Evolutionary conservation across 2,113 vertebrate species (phyloP), one percentile per base, ranked within the genome.

Genomic region (Canis aureus): DNA sequence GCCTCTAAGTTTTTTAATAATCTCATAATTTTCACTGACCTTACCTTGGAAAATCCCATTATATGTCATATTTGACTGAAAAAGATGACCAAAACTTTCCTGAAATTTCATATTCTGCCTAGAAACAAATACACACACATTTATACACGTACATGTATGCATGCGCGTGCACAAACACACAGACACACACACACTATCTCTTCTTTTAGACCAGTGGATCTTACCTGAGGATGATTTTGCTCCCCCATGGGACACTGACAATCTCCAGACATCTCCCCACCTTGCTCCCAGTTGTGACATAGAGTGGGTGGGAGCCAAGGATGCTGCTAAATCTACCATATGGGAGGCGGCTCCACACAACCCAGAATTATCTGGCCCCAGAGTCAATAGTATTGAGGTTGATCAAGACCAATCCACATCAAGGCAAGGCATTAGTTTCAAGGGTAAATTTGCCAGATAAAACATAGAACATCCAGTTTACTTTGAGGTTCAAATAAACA

Each of bases 21-120:
- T 76, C 17, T 32, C 22, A 35, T 67, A 74, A 78, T 6, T 92
- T 86, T 64, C 22, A 69, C 12, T 69, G 32, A 43, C 11, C 2
- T 81, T 86, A 81, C 25, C 38, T 89, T 82, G 94, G 19, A 69
- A 95, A 92, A 43, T 71, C 51, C 19, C 10, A 9, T 43, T 86
- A 43, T 7, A 60, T 67, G 38, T 43, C 13, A 38, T 71, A 60
- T 12, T 82, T 67, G 8, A 82, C 53, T 78, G 17, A 27, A 67
- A 88, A 93, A 53, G 4, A 71, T 25, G 20, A 51, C 11, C 25
- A 62, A 85, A 79, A 82, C 3, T 78, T 64, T 49, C 25, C 29
- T 66, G 13, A 32, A 93, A 17, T 38, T 81, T 83, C 60, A 81
- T 57, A 3, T 51, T 57, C 62, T 67, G 29, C 32, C 3, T 22